Percentiles rank a stretch among this genome's conserved stretches.
These are phyloP conservation scores for Regulus satrapa DNA, from an alignment of 2,113 vertebrate genomes.

Conservation along the genomic window DNA sequence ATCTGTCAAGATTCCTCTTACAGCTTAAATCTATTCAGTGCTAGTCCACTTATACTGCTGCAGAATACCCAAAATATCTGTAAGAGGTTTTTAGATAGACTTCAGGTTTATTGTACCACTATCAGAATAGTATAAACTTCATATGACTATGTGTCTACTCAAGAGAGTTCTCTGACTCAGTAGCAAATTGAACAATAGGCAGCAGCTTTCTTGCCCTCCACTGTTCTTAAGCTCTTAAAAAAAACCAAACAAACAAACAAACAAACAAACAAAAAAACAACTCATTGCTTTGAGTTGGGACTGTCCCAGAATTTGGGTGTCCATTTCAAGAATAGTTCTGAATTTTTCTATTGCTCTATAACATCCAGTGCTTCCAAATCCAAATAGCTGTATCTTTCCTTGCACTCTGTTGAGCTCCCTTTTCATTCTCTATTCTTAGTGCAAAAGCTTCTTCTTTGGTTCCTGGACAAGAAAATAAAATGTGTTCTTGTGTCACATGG, in stretches of 20 bases:
- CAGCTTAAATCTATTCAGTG: neutral
- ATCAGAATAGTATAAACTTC: neutral
- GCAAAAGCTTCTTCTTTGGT: neutral
- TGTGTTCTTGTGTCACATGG: accelerated
- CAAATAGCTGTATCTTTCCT: neutral
- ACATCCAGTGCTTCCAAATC: neutral
- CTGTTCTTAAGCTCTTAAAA: neutral
- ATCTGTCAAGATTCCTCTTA: neutral
- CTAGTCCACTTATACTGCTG: neutral
- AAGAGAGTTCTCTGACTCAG: neutral
- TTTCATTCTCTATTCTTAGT: neutral
- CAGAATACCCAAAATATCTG: neutral
- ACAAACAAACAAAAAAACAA: too few relatives aligned
- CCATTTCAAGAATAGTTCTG: neutral
- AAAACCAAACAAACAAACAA: too few relatives aligned
- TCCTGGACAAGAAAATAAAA: neutral
- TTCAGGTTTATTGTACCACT: neutral
- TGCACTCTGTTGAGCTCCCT: neutral
- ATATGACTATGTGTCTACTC: accelerated
- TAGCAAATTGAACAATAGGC: neutral
- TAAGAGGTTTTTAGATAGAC: neutral
- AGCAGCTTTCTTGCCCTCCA: neutral
- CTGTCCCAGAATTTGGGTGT: neutral
- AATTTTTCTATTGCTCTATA: neutral
- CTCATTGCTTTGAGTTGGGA: too few relatives aligned